Conservation (phyloP, 2,888 invertebrate species). For the Drosophila bunnanda region DNA sequence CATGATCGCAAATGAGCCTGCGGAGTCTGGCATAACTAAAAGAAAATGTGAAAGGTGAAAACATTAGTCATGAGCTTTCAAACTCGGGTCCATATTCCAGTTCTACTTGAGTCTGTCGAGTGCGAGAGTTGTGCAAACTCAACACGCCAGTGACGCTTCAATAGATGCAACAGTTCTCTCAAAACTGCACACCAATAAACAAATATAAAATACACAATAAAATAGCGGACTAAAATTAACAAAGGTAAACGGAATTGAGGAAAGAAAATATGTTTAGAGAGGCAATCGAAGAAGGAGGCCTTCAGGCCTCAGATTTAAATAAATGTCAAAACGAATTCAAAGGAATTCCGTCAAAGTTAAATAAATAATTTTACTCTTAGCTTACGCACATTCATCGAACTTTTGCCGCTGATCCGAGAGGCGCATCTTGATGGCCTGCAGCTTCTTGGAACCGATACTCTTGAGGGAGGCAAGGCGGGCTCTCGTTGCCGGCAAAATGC, state of each 20-base stretch:
- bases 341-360: not conserved
- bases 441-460: slow-evolving; percentile 89
- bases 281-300: slow-evolving; percentile 10
- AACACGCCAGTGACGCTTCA: slow-evolving; percentile 77
- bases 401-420: slow-evolving; percentile 85
- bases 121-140: slow-evolving; percentile 62
- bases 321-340: not conserved
- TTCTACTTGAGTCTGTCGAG: slow-evolving; percentile 22
- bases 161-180: slow-evolving; percentile 74
- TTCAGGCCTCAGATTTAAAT: not conserved
- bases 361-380: not conserved
- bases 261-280: slow-evolving; percentile 44
- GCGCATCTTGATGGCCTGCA: slow-evolving; percentile 88
- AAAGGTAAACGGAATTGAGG: slow-evolving; percentile 47
- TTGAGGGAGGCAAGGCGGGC: slow-evolving; percentile 88
- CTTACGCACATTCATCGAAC: slow-evolving; percentile 83
- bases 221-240: slow-evolving; percentile 49
- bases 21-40: slow-evolving; percentile 82
- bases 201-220: slow-evolving; percentile 46
- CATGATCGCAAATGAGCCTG: slow-evolving; percentile 83
- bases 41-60: slow-evolving; percentile 11
- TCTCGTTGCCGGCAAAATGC: slow-evolving; percentile 84
- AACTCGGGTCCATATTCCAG: not conserved
- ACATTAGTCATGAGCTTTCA: not conserved
- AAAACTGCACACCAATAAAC: slow-evolving; percentile 67